Percentiles rank a stretch among this genome's conserved stretches.
Conservation (phyloP, 2,113 vertebrate genomes). For the Eolophus roseicapilla region DNA sequence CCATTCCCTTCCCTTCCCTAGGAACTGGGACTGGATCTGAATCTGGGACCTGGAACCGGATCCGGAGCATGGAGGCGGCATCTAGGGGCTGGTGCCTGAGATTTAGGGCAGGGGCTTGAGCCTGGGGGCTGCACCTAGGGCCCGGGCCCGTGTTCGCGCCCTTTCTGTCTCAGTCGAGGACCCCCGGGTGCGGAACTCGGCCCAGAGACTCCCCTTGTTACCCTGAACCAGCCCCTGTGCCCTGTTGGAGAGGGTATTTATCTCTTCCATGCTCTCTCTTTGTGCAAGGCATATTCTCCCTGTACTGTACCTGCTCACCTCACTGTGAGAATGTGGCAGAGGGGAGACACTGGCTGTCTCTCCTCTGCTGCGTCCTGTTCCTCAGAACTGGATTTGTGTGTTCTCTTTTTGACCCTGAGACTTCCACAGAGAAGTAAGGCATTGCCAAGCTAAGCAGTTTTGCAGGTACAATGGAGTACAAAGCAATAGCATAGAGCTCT, state of each 20-base stretch:
- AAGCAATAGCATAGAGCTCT: rapidly evolving
- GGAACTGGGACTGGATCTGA: not conserved
- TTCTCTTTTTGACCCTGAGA: not conserved
- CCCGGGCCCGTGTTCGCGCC: rapidly evolving
- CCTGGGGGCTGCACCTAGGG: rapidly evolving
- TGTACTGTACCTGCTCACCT: not conserved
- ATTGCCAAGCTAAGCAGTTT: rapidly evolving
- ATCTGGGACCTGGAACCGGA: not conserved
- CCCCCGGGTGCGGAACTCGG: rapidly evolving
- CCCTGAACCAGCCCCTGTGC: not conserved
- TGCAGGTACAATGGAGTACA: not conserved
- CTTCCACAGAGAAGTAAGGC: not conserved
- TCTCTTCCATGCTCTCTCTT: not conserved
- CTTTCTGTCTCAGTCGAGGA: rapidly evolving
- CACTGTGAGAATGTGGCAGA: not conserved
- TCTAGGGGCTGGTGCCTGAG: not conserved
- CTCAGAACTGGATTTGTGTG: not conserved
- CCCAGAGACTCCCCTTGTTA: rapidly evolving
- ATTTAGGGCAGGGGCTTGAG: not conserved
- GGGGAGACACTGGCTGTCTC: not conserved
- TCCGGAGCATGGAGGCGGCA: no score
- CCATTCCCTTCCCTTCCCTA: no score
- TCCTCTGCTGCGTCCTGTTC: not conserved
- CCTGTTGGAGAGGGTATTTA: not conserved
- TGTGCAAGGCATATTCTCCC: not conserved